These are phyloP conservation scores for Numida meleagris DNA, from an alignment of 2,113 vertebrate species.

Conservation along the genomic window DNA sequence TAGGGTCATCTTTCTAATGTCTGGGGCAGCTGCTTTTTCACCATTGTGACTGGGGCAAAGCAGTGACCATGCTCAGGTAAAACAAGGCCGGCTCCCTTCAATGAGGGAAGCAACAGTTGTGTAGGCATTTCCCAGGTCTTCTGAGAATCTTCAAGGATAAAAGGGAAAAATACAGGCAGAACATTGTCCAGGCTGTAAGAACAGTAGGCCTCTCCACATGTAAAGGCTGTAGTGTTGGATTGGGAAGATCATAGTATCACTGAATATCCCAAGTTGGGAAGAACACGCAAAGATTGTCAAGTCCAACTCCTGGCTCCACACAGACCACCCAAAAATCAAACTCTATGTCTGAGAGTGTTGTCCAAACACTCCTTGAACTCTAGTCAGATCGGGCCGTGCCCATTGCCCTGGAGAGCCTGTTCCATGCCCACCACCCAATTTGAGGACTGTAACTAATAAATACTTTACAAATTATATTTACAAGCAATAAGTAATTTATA, in stretches of 20 bases:
- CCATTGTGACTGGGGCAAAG: neutral
- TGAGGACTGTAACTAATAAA: neutral
- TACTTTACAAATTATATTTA: neutral
- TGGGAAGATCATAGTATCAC: neutral
- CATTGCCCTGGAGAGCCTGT: too few relatives aligned
- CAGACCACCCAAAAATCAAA: too few relatives aligned
- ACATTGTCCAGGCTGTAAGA: neutral
- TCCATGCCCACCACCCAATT: neutral
- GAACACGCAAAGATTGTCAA: too few relatives aligned
- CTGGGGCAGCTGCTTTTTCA: neutral
- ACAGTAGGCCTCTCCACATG: neutral
- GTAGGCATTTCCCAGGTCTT: neutral
- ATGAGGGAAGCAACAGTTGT: accelerated
- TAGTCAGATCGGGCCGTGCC: too few relatives aligned
- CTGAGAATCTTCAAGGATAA: neutral
- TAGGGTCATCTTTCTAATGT: neutral
- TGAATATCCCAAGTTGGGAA: neutral
- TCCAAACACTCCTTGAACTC: too few relatives aligned
- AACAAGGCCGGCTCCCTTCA: neutral
- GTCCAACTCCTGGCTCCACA: too few relatives aligned
- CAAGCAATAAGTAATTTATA: neutral
- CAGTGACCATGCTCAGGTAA: neutral
- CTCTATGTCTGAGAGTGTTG: too few relatives aligned
- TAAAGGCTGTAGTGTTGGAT: neutral
- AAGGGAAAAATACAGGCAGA: neutral